Conservation (phyloP, 2,113 vertebrate species). For the Salvelinus sp. region DNA sequence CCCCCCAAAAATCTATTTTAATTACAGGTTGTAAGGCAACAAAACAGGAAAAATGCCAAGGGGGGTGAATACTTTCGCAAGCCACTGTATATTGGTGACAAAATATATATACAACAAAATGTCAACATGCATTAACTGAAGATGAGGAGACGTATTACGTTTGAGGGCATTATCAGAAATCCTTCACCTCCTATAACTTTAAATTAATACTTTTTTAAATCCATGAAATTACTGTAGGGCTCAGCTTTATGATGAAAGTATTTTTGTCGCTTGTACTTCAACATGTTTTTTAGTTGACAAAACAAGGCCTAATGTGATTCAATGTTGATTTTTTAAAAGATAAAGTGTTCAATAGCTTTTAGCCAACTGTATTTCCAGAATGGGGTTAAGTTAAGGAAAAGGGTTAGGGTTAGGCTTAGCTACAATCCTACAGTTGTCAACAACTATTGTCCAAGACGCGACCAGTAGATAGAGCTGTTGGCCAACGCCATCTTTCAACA, state of each 20-base stretch:
- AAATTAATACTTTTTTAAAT: background rate
- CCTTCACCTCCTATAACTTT: background rate
- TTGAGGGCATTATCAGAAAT: slow-evolving; percentile 2
- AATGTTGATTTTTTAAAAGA: background rate
- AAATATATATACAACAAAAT: background rate
- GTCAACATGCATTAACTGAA: slow-evolving; percentile 7
- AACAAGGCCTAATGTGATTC: background rate
- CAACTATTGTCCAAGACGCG: too few species aligned
- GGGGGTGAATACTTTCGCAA: too few species aligned
- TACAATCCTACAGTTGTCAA: too few species aligned
- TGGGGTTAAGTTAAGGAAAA: too few species aligned
- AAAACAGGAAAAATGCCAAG: too few species aligned
- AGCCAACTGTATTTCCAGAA: background rate
- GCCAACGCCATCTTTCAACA: too few species aligned
- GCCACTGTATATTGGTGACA: too few species aligned
- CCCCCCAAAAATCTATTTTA: too few species aligned
- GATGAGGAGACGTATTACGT: background rate
- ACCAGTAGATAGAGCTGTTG: too few species aligned
- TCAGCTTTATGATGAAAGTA: background rate
- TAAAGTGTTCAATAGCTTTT: background rate
- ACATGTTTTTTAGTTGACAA: background rate
- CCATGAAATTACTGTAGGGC: background rate
- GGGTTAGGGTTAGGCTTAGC: too few species aligned
- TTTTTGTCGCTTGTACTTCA: background rate
- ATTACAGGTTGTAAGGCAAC: too few species aligned